Conservation (phyloP, 2,797 vertebrate genomes). For the Manis crassicaudata region DNA sequence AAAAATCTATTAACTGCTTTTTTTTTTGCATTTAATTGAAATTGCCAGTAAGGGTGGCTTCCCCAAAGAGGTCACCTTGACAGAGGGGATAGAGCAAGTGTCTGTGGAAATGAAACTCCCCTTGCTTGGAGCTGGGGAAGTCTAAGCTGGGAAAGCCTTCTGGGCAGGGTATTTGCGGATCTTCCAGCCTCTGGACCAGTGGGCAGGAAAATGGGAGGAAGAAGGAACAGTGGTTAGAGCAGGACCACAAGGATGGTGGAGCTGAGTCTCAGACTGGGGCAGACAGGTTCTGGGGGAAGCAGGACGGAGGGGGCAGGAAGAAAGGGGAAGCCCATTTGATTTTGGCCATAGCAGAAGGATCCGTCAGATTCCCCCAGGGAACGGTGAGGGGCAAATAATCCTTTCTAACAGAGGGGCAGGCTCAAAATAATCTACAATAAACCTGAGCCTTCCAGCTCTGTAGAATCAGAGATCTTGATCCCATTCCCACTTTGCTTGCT, state of each 20-base stretch:
- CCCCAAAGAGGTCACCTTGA: conserved; percentile 66
- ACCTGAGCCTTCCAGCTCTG: neutral
- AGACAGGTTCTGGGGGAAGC: neutral
- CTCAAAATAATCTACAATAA: neutral
- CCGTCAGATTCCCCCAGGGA: conserved; percentile 42
- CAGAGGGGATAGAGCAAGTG: conserved; percentile 8
- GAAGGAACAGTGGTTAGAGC: conserved; percentile 1
- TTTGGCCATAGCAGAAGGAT: conserved; percentile 47
- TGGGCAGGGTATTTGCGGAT: neutral
- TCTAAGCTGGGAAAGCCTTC: neutral
- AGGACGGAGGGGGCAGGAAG: neutral
- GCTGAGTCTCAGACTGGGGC: neutral
- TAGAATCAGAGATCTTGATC: neutral
- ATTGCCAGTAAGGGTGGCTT: conserved; percentile 64
- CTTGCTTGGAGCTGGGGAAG: neutral
- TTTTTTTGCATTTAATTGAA: conserved; percentile 68
- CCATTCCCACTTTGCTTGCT: neutral
- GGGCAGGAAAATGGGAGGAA: neutral
- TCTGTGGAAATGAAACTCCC: neutral
- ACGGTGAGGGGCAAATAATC: conserved; percentile 21
- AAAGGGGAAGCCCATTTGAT: conserved; percentile 30
- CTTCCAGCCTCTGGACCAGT: neutral
- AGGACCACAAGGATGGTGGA: neutral
- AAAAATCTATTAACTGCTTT: conserved; percentile 47
- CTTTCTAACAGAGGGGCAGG: neutral